These are phyloP conservation scores for Myotis yumanensis DNA, from an alignment of 2,113 vertebrate genomes.

Conservation along the genomic window DNA sequence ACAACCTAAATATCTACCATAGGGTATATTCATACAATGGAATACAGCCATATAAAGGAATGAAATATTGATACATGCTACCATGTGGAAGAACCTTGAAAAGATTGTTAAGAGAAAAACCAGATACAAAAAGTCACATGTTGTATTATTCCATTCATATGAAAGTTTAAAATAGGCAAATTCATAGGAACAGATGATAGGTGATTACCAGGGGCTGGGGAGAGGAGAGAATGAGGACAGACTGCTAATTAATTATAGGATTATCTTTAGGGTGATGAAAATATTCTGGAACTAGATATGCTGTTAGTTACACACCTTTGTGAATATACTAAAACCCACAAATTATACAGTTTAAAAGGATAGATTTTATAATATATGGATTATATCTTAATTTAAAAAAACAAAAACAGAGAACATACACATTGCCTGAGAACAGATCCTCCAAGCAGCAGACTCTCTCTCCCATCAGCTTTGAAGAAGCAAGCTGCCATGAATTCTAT, in stretches of 20 bases:
- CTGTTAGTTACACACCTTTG: background rate
- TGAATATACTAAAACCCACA: background rate
- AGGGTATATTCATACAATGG: background rate
- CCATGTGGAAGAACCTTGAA: background rate
- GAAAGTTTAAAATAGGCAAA: background rate
- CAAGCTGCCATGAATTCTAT: background rate
- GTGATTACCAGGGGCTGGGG: background rate
- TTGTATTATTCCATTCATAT: background rate
- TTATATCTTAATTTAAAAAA: background rate
- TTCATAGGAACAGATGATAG: background rate
- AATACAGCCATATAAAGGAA: background rate
- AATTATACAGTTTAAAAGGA: background rate
- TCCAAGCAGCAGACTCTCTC: background rate
- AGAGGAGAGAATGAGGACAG: background rate
- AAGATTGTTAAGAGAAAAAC: background rate
- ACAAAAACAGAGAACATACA: background rate
- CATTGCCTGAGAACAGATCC: background rate
- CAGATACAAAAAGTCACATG: background rate
- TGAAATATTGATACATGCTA: background rate
- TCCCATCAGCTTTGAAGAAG: background rate
- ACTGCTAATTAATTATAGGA: background rate
- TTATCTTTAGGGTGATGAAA: background rate
- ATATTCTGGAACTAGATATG: background rate
- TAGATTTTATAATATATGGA: background rate
- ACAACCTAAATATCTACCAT: background rate